These are phyloP conservation scores for Aphodius granarius DNA, from an alignment of 2,888 invertebrate species.

Conservation along the genomic window DNA sequence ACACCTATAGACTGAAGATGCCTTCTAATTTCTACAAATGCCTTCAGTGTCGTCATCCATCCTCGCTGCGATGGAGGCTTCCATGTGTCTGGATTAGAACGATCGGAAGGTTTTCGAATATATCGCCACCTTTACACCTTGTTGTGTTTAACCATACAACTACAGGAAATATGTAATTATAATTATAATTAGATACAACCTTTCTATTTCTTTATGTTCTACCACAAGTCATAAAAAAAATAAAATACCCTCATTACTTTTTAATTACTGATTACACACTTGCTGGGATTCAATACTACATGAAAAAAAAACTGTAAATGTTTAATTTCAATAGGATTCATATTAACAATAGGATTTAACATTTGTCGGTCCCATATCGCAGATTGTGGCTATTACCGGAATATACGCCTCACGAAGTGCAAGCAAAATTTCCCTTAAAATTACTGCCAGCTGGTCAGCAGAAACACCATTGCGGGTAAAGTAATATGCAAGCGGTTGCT, in stretches of 20 bases:
- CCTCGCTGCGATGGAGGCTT: conserved; percentile 32
- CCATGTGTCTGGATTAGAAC: background rate
- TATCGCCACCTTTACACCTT: conserved; percentile 27
- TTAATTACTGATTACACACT: background rate
- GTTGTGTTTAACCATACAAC: conserved; percentile 21
- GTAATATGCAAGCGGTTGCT: too few relatives aligned
- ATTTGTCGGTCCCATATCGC: background rate
- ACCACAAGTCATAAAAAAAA: background rate
- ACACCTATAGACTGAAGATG: background rate
- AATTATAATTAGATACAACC: background rate
- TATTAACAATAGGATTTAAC: background rate
- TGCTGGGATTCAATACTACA: background rate
- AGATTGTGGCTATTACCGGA: background rate
- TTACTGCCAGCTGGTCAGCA: background rate
- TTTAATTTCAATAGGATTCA: background rate
- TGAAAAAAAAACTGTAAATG: background rate
- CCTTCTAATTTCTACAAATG: background rate
- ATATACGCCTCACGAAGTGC: background rate
- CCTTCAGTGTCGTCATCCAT: conserved; percentile 27
- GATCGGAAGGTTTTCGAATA: background rate
- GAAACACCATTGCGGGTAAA: too few relatives aligned
- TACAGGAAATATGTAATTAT: background rate
- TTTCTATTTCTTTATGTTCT: background rate
- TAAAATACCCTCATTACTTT: background rate
- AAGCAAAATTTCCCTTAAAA: background rate